Conservation (phyloP, 2,888 invertebrate genomes). For the Ophioninae sp. region DNA sequence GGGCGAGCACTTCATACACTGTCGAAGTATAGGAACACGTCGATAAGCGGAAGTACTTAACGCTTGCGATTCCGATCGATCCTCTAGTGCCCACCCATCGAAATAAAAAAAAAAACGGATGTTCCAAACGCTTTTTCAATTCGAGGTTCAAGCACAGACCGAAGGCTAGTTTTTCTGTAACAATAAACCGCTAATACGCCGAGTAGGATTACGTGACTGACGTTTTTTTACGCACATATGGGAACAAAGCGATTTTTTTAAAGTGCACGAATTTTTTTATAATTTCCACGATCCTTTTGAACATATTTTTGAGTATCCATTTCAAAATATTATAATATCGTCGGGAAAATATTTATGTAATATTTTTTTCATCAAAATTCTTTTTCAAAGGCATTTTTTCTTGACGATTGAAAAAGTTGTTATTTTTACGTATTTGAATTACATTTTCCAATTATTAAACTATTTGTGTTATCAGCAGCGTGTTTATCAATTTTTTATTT, state of each 20-base stretch:
- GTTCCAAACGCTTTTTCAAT: constrained; percentile 35
- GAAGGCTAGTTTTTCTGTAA: constrained; percentile 30
- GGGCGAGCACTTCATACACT: constrained; percentile 4
- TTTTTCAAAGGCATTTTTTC: too few species aligned
- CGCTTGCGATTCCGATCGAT: constrained; percentile 54
- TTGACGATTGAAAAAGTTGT: too few species aligned
- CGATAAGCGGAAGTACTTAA: constrained; percentile 53
- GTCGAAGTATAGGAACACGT: constrained; percentile 11
- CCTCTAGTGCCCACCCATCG: constrained; percentile 33
- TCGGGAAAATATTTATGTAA: too few species aligned
- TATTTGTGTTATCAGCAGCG: not conserved
- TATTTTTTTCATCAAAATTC: too few species aligned
- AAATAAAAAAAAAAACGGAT: constrained; percentile 44
- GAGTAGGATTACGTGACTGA: constrained; percentile 52
- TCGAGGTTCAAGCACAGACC: constrained; percentile 33
- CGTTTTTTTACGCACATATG: constrained; percentile 7
- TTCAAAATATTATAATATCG: too few species aligned
- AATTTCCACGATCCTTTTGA: too few species aligned
- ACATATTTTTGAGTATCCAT: too few species aligned
- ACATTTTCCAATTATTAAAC: not conserved
- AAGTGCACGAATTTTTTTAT: not conserved
- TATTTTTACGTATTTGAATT: too few species aligned
- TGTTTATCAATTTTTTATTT: not conserved
- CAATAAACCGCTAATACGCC: constrained; percentile 48
- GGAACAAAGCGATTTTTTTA: not conserved